Base-by-base conservation (phyloP, 2,888 invertebrate species). In the Eristalis tenax region DNA sequence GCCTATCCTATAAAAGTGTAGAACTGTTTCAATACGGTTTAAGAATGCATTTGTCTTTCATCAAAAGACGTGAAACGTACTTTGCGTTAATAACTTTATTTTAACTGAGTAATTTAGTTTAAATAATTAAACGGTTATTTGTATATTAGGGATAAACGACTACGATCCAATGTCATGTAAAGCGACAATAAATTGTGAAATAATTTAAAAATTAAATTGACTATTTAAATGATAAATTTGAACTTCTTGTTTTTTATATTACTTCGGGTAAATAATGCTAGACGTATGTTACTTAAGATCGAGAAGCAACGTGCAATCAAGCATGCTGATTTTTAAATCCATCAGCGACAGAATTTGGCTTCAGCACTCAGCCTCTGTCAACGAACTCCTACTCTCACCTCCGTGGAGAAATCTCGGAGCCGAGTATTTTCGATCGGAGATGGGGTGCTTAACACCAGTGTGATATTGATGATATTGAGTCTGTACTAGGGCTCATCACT, bases 11-110 rank as follows among this genome's bases (percentile, higher is more conserved):
- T 50, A 28, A 18, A 66, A 57, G 35, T 66, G 57, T 2, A 38
- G 70, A 18, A 56, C 26, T 26, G 11, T 38, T 13, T 18, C 15
- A 22, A 32, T 68, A 68, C 32, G 22, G 43, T 59, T 18, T 43
- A 22, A 56, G 66, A 73, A 26, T 80, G 85, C 85, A 85, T 85
- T 85, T 84, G 63, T 63, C 76, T 40, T 74, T 69, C n/a, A 5
- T 59, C 69, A 15, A 73, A 70, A 11, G 43, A 63, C 56, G 76
- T 73, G 57, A 64, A 68, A 73, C 64, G n/a, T 56, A 35, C 56
- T 64, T 11, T 23, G 56, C 57, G 35, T 43, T 77, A 40, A 4
- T 23, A 57, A 70, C 69, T 76, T 68, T 50, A 50, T 50, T 50
- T 63, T 77, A 85, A 65, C 50, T 74, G 18, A 65, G 18, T 86